A percentile compares a stretch with the other conserved stretches of the same genome.
Conservation (phyloP, 2,113 vertebrate species). For the Platanista minor region DNA sequence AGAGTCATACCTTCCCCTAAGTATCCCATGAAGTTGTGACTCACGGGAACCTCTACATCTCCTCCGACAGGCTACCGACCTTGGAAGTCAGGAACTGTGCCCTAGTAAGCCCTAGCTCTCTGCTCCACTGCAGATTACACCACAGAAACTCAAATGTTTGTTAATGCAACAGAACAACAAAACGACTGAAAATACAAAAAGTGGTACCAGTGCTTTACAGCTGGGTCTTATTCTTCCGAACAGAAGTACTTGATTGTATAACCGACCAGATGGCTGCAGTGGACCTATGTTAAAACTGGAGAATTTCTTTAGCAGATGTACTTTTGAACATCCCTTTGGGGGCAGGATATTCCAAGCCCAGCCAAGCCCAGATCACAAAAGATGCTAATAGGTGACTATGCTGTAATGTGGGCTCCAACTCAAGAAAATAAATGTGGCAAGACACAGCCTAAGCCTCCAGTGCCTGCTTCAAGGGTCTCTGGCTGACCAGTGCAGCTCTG, state of each 20-base stretch:
- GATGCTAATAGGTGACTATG: neutral
- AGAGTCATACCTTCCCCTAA: neutral
- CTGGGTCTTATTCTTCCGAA: rapidly evolving
- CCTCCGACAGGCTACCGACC: rapidly evolving
- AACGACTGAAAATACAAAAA: neutral
- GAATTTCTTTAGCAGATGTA: rapidly evolving
- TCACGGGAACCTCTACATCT: neutral
- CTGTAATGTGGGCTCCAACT: rapidly evolving
- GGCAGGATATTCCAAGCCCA: neutral
- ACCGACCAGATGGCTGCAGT: neutral
- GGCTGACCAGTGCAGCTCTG: neutral
- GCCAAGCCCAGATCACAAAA: neutral
- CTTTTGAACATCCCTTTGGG: neutral
- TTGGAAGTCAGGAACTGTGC: neutral
- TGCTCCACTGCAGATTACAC: neutral
- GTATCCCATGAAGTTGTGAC: rapidly evolving
- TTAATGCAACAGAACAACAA: neutral
- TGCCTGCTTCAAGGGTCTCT: rapidly evolving
- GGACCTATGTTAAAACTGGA: rapidly evolving
- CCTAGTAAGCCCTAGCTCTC: neutral
- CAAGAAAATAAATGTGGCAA: neutral
- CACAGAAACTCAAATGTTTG: neutral
- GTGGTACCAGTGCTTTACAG: rapidly evolving
- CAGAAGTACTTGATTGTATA: rapidly evolving
- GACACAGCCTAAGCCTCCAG: neutral